These are phyloP conservation scores for Brachyistius frenatus DNA, from an alignment of 2,113 vertebrate species.

Conservation along the genomic window DNA sequence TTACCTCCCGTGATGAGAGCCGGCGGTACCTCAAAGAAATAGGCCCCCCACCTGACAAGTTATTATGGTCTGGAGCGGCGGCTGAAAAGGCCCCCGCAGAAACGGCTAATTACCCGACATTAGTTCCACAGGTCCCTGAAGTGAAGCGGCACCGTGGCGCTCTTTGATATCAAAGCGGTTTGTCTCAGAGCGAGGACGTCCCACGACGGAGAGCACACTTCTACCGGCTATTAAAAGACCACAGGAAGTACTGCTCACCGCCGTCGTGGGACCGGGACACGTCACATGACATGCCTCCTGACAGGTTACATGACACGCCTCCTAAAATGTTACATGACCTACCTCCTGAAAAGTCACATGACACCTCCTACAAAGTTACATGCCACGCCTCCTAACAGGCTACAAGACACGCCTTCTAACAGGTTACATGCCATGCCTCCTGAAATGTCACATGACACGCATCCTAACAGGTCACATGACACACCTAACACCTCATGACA, in stretches of 20 bases:
- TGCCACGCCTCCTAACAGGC: too few relatives aligned
- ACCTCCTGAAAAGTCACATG: too few relatives aligned
- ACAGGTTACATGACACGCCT: too few relatives aligned
- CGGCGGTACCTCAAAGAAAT: conserved; percentile 73
- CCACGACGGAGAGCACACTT: conserved; percentile 56
- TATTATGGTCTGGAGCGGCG: conserved; percentile 66
- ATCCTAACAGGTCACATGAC: too few relatives aligned
- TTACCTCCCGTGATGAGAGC: conserved; percentile 77
- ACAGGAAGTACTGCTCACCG: too few relatives aligned
- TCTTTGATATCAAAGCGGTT: conserved; percentile 67
- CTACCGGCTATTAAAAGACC: conserved; percentile 66
- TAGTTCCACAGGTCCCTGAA: conserved; percentile 67
- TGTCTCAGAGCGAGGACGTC: conserved; percentile 53
- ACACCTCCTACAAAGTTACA: too few relatives aligned
- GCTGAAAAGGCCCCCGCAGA: conserved; percentile 69
- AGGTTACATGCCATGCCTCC: neutral
- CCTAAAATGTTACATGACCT: too few relatives aligned
- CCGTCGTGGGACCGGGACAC: neutral
- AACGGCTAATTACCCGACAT: conserved; percentile 72
- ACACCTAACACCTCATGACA: too few relatives aligned
- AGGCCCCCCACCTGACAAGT: conserved; percentile 71
- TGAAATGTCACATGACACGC: too few relatives aligned
- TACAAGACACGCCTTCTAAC: conserved; percentile 1
- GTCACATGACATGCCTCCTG: neutral
- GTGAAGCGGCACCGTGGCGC: conserved; percentile 35